These are phyloP conservation scores for Climacteris rufus DNA, from an alignment of 2,113 vertebrate genomes.

Conservation along the genomic window DNA sequence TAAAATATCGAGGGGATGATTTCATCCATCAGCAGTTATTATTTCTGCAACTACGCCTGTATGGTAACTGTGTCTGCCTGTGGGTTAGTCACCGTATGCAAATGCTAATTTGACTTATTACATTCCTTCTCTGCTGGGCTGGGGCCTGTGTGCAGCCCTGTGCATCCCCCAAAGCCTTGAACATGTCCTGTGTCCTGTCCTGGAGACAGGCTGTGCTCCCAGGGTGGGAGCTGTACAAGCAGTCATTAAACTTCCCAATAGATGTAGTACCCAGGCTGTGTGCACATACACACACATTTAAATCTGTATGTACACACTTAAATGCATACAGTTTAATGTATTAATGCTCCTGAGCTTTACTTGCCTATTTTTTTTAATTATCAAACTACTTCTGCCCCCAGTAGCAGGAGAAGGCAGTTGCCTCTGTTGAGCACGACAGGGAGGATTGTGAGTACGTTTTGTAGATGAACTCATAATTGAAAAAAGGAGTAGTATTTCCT, in stretches of 20 bases:
- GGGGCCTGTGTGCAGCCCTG: background rate
- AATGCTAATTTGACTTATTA: background rate
- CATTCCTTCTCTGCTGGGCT: background rate
- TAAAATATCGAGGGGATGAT: conserved; percentile 30
- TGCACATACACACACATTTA: too few species aligned
- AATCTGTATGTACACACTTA: too few species aligned
- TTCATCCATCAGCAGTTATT: background rate
- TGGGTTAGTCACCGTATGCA: background rate
- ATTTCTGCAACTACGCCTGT: background rate
- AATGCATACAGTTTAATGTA: background rate
- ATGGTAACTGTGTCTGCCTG: background rate
- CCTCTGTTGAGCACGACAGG: background rate
- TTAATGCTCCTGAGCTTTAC: background rate
- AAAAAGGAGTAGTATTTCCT: background rate
- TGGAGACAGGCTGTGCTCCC: background rate
- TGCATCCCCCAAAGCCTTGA: background rate
- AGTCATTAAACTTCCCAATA: background rate
- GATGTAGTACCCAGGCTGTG: background rate
- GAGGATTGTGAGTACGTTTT: background rate
- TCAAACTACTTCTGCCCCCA: background rate
- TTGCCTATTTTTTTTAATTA: background rate
- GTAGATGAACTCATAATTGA: background rate
- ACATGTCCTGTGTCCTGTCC: fast-evolving
- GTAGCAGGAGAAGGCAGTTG: background rate
- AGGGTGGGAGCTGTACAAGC: background rate